Evolutionary conservation across 2,888 invertebrate genomes (phyloP), one percentile per base, ranked within the genome.

Genomic region (Agonopterix alstromeriana): DNA sequence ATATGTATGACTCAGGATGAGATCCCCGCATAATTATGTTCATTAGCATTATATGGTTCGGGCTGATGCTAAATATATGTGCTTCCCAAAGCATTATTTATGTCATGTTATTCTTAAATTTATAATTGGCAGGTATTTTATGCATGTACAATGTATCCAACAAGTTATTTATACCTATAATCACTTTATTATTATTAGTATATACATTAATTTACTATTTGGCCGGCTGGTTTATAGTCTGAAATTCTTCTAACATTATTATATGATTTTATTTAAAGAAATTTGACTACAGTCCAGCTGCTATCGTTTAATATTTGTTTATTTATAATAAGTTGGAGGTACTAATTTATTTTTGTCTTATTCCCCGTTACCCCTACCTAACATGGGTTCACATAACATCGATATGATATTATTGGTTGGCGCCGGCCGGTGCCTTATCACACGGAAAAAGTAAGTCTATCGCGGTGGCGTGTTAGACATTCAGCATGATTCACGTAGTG

Each of bases 321-420:
- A 43, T 48, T 43, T 36, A 40, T 51, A 70, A 56, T 73, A 68
- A 64, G 66, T 75, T 73, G 73, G 73, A 76, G 77, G 77, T 84
- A 85, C 82, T 87, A 86, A 86, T 87, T 80, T 81, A 63, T 81
- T 85, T 87, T 86, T 85, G 66, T 83, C 70, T 85, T 77, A 82
- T 78, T 80, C 70, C 63, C 70, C 69, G 67, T 70, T 73, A 80
- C 74, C 82, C 45, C 75, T 65, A 82, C 77, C 74, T 84, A 81
- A 83, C 77, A 77, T 72, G 85, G 85, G 85, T 79, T 73, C 70
- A 71, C 71, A 67, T 78, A 70, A 73, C 79, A 68, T 72, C 75
- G 70, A 73, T 77, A 71, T 74, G 72, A 68, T 78, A 72, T 69
- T 64, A 70, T 74, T 77, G 82, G 74, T 74, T 70, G 77, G 56